Percentiles rank a stretch among this genome's conserved stretches.
These are phyloP conservation scores for Drosophila cardini DNA, from an alignment of 1,140 invertebrate genomes.

Conservation along the genomic window DNA sequence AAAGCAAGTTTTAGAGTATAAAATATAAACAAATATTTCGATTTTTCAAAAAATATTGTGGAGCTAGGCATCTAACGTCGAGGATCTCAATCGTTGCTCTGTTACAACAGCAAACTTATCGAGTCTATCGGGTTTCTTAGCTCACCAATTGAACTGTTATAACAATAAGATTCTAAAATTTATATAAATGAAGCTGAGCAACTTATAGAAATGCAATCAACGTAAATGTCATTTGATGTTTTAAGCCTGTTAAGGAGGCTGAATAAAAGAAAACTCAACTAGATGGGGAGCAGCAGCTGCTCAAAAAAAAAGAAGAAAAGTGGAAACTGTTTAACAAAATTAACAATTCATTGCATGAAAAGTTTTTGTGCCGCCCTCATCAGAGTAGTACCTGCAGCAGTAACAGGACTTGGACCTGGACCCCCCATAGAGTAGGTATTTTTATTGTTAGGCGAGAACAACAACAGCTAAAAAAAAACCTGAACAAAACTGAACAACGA, in stretches of 20 bases:
- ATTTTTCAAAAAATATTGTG: too few relatives aligned
- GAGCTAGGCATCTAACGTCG: too few relatives aligned
- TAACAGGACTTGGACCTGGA: too few relatives aligned
- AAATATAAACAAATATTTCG: background rate
- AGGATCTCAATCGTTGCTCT: too few relatives aligned
- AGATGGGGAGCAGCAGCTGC: too few relatives aligned
- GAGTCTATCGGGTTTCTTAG: background rate
- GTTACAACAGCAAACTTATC: background rate
- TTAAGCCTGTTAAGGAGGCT: constrained; percentile 35
- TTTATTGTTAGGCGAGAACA: constrained; percentile 67
- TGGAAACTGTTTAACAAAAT: constrained; percentile 73
- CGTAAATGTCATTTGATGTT: constrained; percentile 47
- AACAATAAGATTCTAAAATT: constrained; percentile 23
- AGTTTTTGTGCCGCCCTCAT: constrained; percentile 50
- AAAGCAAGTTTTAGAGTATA: background rate
- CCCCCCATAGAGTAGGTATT: constrained; percentile 46
- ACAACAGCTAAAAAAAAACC: constrained; percentile 23
- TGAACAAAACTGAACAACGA: constrained; percentile 36
- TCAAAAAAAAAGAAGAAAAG: constrained; percentile 25
- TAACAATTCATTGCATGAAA: constrained; percentile 75
- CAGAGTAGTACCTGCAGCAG: background rate
- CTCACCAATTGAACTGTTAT: constrained; percentile 12
- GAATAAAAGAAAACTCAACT: background rate
- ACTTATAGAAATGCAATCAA: constrained; percentile 50
- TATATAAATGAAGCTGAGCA: constrained; percentile 14